These are phyloP conservation scores for Lytechinus variegatus DNA, from an alignment of 35 echinoderm and acorn worm species.

Conservation along the genomic window DNA sequence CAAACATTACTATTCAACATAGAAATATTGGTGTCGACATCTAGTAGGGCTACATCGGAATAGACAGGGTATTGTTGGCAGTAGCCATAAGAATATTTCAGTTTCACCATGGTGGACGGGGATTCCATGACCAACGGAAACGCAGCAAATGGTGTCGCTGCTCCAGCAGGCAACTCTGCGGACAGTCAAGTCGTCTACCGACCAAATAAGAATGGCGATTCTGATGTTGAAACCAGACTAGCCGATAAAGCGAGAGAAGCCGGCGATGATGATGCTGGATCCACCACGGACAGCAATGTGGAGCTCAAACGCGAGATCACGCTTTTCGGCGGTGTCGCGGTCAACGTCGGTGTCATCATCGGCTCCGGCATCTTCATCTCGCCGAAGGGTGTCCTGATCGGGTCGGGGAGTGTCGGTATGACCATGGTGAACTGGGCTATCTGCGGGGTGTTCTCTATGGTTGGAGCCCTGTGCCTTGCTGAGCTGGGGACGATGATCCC, in stretches of 20 bases:
- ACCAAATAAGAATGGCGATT: background rate
- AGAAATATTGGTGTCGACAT: background rate
- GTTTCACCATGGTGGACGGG: background rate
- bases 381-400: conserved; percentile 61
- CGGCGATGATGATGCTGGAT: background rate
- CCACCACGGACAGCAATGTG: conserved; percentile 5
- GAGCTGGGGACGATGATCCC: conserved; percentile 57
- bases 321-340: conserved; percentile 61
- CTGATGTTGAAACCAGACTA: conserved; percentile 26
- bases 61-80: background rate
- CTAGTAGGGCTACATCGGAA: background rate
- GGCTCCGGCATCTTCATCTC: conserved; percentile 72
- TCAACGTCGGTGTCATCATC: conserved; percentile 68
- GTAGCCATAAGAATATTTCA: background rate
- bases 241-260: background rate
- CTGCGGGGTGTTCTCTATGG: conserved; percentile 48
- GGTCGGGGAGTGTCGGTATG: conserved; percentile 58
- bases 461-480: conserved; percentile 63
- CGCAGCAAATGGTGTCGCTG: background rate
- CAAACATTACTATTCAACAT: background rate
- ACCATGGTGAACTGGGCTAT: conserved; percentile 44
- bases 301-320: conserved; percentile 55
- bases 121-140: background rate
- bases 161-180: background rate
- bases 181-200: conserved; percentile 40